Conservation (phyloP, 2,113 vertebrate species). For the Eudyptes chrysolophus region DNA sequence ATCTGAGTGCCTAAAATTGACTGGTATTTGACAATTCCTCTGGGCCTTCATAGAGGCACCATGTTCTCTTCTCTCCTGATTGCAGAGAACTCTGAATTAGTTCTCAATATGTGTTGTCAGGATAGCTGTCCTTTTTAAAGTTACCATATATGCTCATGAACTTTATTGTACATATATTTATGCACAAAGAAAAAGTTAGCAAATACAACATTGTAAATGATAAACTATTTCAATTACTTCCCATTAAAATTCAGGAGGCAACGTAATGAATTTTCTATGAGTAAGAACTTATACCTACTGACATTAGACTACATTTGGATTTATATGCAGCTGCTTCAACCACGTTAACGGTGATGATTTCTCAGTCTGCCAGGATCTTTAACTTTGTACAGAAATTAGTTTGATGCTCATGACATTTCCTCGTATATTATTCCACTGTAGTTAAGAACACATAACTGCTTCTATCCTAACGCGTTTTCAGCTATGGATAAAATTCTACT, state of each 20-base stretch:
- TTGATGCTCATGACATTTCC: background rate
- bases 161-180: background rate
- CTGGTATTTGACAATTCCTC: background rate
- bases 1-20: background rate
- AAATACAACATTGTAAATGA: background rate
- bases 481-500: background rate
- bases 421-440: background rate
- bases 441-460: background rate
- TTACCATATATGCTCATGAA: background rate
- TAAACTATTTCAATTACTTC: slow-evolving; percentile 9
- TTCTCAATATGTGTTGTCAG: background rate
- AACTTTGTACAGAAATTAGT: slow-evolving; percentile 34
- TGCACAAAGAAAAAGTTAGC: background rate
- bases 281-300: background rate
- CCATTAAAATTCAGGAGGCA: slow-evolving; percentile 34
- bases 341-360: background rate
- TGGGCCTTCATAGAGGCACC: background rate
- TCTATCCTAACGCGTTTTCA: background rate
- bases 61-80: background rate
- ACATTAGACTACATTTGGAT: background rate
- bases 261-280: slow-evolving; percentile 9
- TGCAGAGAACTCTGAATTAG: background rate
- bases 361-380: slow-evolving; percentile 21
- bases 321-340: background rate
- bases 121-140: background rate